phyloP scores from a whole-genome alignment of 1,140 invertebrate genomes.

The Epicauta chinensis region DNA sequence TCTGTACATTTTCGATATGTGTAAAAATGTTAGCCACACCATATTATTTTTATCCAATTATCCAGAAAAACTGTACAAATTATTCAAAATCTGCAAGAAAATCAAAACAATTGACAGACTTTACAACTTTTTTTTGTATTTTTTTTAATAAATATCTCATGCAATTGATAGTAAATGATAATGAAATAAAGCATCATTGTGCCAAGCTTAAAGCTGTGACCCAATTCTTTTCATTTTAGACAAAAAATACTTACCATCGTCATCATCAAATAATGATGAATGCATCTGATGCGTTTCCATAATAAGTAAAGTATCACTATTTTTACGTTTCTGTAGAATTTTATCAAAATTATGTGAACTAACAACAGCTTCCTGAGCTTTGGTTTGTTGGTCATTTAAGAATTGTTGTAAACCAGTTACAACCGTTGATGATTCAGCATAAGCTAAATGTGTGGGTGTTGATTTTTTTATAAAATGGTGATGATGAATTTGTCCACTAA shows the following conservation, averaged over 20 bases:
- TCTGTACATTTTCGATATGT: constrained; percentile 3
- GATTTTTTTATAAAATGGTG: constrained; percentile 29
- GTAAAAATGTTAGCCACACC: constrained; percentile 26
- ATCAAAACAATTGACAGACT: not conserved
- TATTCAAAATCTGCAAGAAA: not conserved
- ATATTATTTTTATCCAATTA: constrained; percentile 11
- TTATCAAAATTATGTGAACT: constrained; percentile 39
- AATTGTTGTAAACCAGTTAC: constrained; percentile 33
- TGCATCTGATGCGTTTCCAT: constrained; percentile 37
- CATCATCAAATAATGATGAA: constrained; percentile 36
- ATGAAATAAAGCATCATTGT: too few species aligned
- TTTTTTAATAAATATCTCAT: too few species aligned
- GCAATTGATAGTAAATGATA: too few species aligned
- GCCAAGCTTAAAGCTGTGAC: too few species aligned
- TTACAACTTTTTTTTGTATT: not conserved
- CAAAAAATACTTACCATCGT: constrained; percentile 32
- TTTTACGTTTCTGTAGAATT: constrained; percentile 34
- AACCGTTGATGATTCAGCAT: constrained; percentile 38
- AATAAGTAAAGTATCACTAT: constrained; percentile 35
- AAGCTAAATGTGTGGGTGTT: constrained; percentile 35
- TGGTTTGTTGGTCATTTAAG: constrained; percentile 31
- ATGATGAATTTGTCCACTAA: constrained; percentile 28
- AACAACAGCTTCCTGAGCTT: constrained; percentile 32
- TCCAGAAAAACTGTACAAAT: not conserved
- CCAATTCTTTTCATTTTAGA: not conserved